These are phyloP conservation scores for Pegea sp. DNA, from an alignment of 23 tunicate genomes.

Conservation along the genomic window DNA sequence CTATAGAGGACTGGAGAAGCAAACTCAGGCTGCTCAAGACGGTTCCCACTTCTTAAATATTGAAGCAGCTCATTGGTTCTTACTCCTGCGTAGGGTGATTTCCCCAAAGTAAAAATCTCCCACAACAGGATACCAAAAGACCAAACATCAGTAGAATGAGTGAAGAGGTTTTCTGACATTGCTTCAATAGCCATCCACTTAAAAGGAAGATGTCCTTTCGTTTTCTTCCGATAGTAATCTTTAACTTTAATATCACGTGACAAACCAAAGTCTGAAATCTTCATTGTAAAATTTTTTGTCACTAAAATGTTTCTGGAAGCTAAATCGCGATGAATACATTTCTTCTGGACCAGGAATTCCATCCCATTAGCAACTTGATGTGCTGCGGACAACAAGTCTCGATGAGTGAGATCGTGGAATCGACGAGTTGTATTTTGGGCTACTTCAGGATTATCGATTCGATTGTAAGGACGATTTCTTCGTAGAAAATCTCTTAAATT, in stretches of 20 bases:
- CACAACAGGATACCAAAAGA: slow-evolving; percentile 73
- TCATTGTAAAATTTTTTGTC: slow-evolving; percentile 50
- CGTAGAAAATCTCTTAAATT: slow-evolving; percentile 68
- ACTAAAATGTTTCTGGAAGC: slow-evolving; percentile 88
- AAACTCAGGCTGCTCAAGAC: slow-evolving; percentile 66
- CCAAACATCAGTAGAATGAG: slow-evolving; percentile 91
- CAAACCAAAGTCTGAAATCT: slow-evolving; percentile 91
- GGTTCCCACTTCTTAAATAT: slow-evolving; percentile 47
- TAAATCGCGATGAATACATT: slow-evolving; percentile 89
- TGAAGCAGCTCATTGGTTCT: slow-evolving; percentile 60
- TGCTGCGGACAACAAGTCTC: slow-evolving; percentile 50
- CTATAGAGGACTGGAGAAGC: slow-evolving; percentile 46
- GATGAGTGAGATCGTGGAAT: slow-evolving; percentile 14
- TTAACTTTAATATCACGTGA: slow-evolving; percentile 40
- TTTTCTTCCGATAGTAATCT: slow-evolving; percentile 76
- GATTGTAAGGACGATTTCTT: slow-evolving; percentile 66
- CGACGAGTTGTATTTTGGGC: background rate
- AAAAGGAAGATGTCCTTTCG: slow-evolving; percentile 80
- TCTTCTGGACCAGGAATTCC: slow-evolving; percentile 70
- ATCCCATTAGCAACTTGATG: slow-evolving; percentile 64
- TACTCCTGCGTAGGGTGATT: slow-evolving; percentile 78
- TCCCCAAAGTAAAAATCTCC: slow-evolving; percentile 75
- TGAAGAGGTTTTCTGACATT: slow-evolving; percentile 67
- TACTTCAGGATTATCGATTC: too few species aligned
- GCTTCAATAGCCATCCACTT: slow-evolving; percentile 94